Base-by-base conservation (phyloP, 2,113 vertebrate genomes). In the Oryctolagus cuniculus region DNA sequence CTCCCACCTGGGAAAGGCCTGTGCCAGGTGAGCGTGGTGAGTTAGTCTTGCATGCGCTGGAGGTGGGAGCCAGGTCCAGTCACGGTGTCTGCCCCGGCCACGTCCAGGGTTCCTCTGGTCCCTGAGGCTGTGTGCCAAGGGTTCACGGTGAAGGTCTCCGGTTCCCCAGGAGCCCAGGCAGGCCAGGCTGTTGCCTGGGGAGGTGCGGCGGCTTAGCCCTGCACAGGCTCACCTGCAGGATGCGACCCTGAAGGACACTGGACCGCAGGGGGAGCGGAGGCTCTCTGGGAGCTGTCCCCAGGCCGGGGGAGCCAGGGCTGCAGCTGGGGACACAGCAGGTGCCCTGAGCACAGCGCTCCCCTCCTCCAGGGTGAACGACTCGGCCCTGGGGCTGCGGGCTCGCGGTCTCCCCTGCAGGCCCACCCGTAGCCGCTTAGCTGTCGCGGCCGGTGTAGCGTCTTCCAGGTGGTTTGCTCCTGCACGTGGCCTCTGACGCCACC, bases 401-500 rank as follows among this genome's bases (percentile, higher is more conserved):
- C 34, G 31, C 44, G 0, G 36, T 79, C 66, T 6, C 27, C 66
- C 61, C 51, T 6, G 0, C 1, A 7, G 61, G 38, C 67, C 34
- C 25, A 38, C 63, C 38, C 3, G 24, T 3, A 0, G n/a, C 44
- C 44, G 44, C 51, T 49, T 15, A 29, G 3, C 22, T 31, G 36
- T 1, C 1, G 55, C 2, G 10, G 11, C 78, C 51, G 3, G 10
- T 1, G 25, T 4, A 49, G n/a, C 44, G 66, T 49, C 27, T 17
- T 25, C 7, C 34, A 0, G 4, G 8, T 4, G 21, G 87, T 77
- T 44, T 19, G 15, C 55, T 63, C 34, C 38, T 91, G 34, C 36
- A 0, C 0, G 10, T 1, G 17, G 49, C 53, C 17, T 10, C 61
- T 10, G 0, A 6, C 58, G 9, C 13, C 0, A 15, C 36, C 51